Base-by-base conservation (phyloP, 2,113 vertebrate genomes). In the Motacilla alba region DNA sequence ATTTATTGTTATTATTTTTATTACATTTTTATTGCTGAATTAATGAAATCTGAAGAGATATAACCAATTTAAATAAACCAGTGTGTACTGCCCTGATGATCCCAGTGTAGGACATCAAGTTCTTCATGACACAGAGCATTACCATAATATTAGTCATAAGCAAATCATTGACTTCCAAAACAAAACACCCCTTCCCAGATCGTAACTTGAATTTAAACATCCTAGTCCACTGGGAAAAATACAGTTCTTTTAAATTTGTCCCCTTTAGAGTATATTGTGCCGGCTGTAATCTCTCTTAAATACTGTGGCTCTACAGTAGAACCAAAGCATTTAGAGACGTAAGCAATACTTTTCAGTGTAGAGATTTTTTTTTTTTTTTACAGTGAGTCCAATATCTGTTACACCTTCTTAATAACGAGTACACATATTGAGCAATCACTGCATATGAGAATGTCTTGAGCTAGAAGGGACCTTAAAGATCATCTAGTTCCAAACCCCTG, bases 401-500 rank as follows among this genome's bases (percentile, higher is more conserved):
- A 39, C 10, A 79, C 9, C 4, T 80, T 83, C 49, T 66, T 33
- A 70, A 35, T 39, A 33, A 4, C 7, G 19, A 43, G 7, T 55
- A 35, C 18, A 62, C 1, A 18, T 59, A 41, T 8, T 23, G 52
- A 84, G 6, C 6, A 11, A 37, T 52, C 37, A 58, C 6, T 58
- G 16, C 39, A 44, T n/a, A 69, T 17, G 7, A 58, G 13, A 58
- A 39, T 37, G 4, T 9, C 24, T 78, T n/a, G 11, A 2, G 6
- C 39, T 73, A 30, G 8, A 52, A 53, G 7, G 13, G 16, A 30
- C 21, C 20, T 46, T 35, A 28, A 44, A n/a, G 11, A 59, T 24
- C 11, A 18, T 22, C 11, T 44, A 26, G 11, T 39, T 66, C 11
- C 28, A 72, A 10, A 1, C 1, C 2, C 2, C 33, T 7, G 20